Base-by-base conservation (phyloP, 2,797 vertebrate genomes). In the Tympanoctomys barrerae region DNA sequence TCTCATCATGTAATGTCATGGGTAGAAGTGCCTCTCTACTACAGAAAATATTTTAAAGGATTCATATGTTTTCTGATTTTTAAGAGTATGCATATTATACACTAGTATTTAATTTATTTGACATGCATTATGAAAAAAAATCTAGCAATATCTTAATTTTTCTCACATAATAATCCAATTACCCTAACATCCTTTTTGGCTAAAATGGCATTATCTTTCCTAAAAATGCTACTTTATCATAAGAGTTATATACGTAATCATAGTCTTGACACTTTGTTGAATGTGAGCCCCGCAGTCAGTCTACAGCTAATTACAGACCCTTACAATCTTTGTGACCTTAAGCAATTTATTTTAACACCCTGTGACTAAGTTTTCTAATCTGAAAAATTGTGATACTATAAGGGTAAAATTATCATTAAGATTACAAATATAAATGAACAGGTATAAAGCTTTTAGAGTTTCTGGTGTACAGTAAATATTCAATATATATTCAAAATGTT, bases 131-230 rank as follows among this genome's bases (percentile, higher is more conserved):
- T 89, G n/a, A 21, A 88, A 86, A 92, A 93, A 73, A 59, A 28
- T 28, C 7, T 64, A 77, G 18, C 18, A 61, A 39, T 52, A 61
- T 3, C 8, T 87, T 79, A 88, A 61, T 77, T 92, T 93, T 93
- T 77, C 66, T 92, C 33, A 88, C 94, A 82, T 87, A 91, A 70
- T 83, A 91, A 73, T 70, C n/a, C 22, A 91, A 91, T 88, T 88
- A 90, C 62, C 2, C 42, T 66, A 46, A 71, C 16, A 73, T 80
- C 7, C 2, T 85, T 78, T 94, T 88, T 42, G 26, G 70, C 18
- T 46, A 83, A 88, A 57, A 92, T 7, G 46, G 87, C 9, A 18
- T 82, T 70, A 64, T 88, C 21, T 28, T 75, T 64, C 75, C 33
- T 96, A 88, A 42, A 96, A 95, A 92, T 79, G 14, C 26, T 28